Evolutionary conservation across 2,797 vertebrate genomes (phyloP).

Genomic region (Sebastes nivosus): DNA sequence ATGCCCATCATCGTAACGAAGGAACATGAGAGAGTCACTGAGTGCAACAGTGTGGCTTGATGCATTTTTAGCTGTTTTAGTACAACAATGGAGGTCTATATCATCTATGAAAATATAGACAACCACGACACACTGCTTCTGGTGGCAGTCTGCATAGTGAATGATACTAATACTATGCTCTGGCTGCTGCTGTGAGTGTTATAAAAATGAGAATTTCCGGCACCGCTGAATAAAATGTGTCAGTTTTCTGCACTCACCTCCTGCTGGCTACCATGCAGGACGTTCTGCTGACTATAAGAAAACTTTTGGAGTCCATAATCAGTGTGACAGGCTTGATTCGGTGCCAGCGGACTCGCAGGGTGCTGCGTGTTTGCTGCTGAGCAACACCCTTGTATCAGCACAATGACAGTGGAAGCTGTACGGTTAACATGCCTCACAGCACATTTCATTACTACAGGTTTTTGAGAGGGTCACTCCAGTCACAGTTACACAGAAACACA

Average conservation of each 20-base stretch:
- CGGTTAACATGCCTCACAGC: background rate
- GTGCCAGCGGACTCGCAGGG: constrained; percentile 31
- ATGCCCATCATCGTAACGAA: background rate
- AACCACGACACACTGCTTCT: background rate
- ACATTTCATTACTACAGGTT: background rate
- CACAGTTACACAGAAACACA: background rate
- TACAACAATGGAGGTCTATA: background rate
- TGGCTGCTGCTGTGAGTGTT: background rate
- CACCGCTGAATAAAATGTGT: constrained; percentile 9
- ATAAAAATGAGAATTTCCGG: background rate
- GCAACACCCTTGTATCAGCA: constrained; percentile 12
- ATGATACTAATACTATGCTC: background rate
- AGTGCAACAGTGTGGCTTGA: background rate
- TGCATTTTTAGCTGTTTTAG: background rate
- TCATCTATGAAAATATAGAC: no score
- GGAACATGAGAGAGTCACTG: background rate
- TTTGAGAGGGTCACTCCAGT: background rate
- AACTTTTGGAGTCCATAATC: constrained; percentile 28
- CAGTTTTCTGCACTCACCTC: constrained; percentile 2
- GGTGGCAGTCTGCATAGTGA: background rate
- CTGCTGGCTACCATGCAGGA: constrained; percentile 1
- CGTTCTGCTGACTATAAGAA: constrained; percentile 46
- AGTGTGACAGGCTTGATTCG: constrained; percentile 20
- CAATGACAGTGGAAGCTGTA: constrained; percentile 2
- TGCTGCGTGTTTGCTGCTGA: constrained; percentile 24